Conservation (phyloP, 2,888 invertebrate genomes). For the Eupithecia pulchellata region DNA sequence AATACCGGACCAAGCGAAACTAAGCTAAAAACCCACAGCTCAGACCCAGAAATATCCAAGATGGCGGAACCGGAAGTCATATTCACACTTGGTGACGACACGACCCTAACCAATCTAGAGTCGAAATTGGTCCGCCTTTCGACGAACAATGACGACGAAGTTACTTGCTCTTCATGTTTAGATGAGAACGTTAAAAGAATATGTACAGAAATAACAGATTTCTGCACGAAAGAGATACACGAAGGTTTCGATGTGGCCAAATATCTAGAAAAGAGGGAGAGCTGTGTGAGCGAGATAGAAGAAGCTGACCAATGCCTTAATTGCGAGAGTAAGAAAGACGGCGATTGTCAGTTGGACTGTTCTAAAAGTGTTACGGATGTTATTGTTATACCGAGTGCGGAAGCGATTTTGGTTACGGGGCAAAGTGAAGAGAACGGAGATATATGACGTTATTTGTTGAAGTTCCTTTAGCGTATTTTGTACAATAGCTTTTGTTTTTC, state of each 20-base stretch:
- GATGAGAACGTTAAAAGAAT: constrained; percentile 70
- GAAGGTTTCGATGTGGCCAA: constrained; percentile 63
- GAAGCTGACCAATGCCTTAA: constrained; percentile 51
- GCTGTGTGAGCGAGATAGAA: constrained; percentile 53
- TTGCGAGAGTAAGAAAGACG: constrained; percentile 53
- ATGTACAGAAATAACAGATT: constrained; percentile 72
- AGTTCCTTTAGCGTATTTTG: not conserved
- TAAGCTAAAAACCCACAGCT: constrained; percentile 42
- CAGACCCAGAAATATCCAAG: constrained; percentile 72
- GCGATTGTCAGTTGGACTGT: constrained; percentile 62
- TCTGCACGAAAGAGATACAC: constrained; percentile 58
- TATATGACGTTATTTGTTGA: constrained; percentile 36
- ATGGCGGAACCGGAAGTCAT: constrained; percentile 58
- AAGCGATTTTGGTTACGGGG: constrained; percentile 73
- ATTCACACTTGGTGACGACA: constrained; percentile 72
- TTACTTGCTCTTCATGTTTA: constrained; percentile 51
- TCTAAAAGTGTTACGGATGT: constrained; percentile 69
- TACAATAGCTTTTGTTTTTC: not conserved
- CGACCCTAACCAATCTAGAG: constrained; percentile 48
- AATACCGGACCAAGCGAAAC: constrained; percentile 50
- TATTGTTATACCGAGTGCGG: constrained; percentile 76
- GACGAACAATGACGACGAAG: constrained; percentile 71
- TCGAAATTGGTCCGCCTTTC: constrained; percentile 70
- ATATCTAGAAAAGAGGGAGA: constrained; percentile 55
- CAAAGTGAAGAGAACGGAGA: constrained; percentile 48